phyloP scores from a whole-genome alignment of 2,113 vertebrate genomes.

The Pipra filicauda region DNA sequence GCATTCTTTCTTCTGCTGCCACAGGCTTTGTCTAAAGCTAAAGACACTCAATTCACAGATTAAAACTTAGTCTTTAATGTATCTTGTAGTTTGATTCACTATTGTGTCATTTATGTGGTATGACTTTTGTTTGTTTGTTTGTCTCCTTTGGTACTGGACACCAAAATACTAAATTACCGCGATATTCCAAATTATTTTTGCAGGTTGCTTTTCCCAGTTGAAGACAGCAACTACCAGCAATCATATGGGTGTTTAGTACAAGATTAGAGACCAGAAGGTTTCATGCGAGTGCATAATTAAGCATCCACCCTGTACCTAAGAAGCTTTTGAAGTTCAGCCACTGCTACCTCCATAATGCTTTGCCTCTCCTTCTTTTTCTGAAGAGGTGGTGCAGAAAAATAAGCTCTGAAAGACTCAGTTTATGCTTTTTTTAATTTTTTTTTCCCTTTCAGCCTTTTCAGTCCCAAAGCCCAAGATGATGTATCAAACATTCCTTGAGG shows the following conservation, averaged over 20 bases:
- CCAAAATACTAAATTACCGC: not conserved
- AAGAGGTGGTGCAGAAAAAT: conserved; percentile 36
- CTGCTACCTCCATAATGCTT: not conserved
- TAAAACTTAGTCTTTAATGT: not conserved
- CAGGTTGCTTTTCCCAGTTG: not conserved
- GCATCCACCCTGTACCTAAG: not conserved
- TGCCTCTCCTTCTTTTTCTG: conserved; percentile 17
- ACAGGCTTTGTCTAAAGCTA: not conserved
- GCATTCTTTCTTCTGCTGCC: not conserved
- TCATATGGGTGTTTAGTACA: not conserved
- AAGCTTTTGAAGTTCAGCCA: not conserved
- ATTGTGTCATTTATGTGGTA: not conserved
- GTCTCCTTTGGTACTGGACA: not conserved
- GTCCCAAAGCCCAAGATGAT: conserved; percentile 47
- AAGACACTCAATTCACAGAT: not conserved
- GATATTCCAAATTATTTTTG: not conserved
- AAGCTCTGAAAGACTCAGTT: conserved; percentile 33
- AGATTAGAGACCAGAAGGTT: not conserved
- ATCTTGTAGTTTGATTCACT: not conserved
- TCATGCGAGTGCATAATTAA: not conserved
- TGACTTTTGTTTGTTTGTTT: not conserved
- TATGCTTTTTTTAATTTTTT: not conserved
- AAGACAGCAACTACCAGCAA: not conserved
- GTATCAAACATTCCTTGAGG: conserved; percentile 53
- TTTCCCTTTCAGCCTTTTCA: conserved; percentile 44